Base-by-base conservation (phyloP, 1,140 invertebrate species). In the Rhopalosiphum padi region DNA sequence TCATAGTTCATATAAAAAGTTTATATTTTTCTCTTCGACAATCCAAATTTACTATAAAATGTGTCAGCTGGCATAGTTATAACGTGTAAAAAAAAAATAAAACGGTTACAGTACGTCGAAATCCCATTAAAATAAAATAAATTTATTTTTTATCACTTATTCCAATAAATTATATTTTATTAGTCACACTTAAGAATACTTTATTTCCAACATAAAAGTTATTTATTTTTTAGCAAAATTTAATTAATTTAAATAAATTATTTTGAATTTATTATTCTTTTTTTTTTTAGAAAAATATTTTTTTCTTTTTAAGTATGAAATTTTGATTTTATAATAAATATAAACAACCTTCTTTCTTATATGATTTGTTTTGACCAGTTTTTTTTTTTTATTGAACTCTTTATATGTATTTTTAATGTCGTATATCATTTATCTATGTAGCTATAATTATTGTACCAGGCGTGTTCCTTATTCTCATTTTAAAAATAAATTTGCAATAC, bases 41-140 rank as follows among this genome's bases (percentile, higher is more conserved):
- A 77, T 77, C 11, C n/a, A 5, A 77, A 0, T 18, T n/a, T 77
- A n/a, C 60, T 77, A n/a, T 77, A 77, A 77, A 77, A 77, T 77
- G 60, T 77, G 60, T 77, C 60, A 77, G 60, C 60, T 77, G 60
- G 60, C n/a, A 77, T 35, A 77, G 60, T 77, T 77, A 77, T 77
- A n/a, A n/a, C 60, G 60, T n/a, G 15, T 77, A 77, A 77, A 77
- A 77, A 60, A 60, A 68, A 53, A 53, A 53, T 53, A 53, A 53
- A 77, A 77, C 15, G 15, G n/a, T 77, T 77, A n/a, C 30, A 77
- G 30, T 77, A 77, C 60, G 60, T 77, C n/a, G 60, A 77, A 77
- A n/a, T 77, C 30, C 60, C 60, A 77, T 77, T 77, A 77, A 77
- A 77, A 77, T 77, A 77, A 77, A 77, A 77, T 68, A 68, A 68